Percentiles rank a stretch among this genome's conserved stretches.
These are phyloP conservation scores for Megathymus violae DNA, from an alignment of 1,140 invertebrate species.

Conservation along the genomic window DNA sequence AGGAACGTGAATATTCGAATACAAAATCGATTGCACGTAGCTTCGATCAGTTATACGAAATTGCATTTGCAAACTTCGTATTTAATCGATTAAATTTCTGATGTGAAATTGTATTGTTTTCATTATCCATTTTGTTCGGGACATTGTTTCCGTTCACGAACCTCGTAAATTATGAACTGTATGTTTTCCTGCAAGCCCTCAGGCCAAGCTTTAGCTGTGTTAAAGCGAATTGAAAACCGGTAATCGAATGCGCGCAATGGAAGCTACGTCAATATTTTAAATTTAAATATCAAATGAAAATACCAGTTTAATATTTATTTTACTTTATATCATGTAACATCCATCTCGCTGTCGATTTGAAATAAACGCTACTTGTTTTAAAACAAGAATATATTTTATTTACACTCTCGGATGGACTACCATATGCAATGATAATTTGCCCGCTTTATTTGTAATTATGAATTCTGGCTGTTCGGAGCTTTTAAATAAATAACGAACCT, in stretches of 20 bases:
- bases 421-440: slow-evolving; percentile 27
- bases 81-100: slow-evolving; percentile 75
- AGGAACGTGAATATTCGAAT: slow-evolving; percentile 25
- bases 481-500: slow-evolving; percentile 37
- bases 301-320: slow-evolving; percentile 68
- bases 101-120: slow-evolving; percentile 79
- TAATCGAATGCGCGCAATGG: slow-evolving; percentile 79
- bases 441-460: slow-evolving; percentile 33
- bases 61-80: slow-evolving; percentile 62
- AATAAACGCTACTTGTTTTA: slow-evolving; percentile 57
- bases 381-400: slow-evolving; percentile 57
- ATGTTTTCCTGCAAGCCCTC: slow-evolving; percentile 73
- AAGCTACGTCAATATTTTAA: slow-evolving; percentile 80
- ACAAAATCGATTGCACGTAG: slow-evolving; percentile 34
- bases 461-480: slow-evolving; percentile 31
- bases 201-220: slow-evolving; percentile 69
- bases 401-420: slow-evolving; percentile 32
- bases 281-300: slow-evolving; percentile 77
- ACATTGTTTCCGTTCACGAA: slow-evolving; percentile 75
- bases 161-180: slow-evolving; percentile 80
- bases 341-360: slow-evolving; percentile 59
- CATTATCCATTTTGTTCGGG: slow-evolving; percentile 77
- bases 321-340: slow-evolving; percentile 56
- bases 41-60: slow-evolving; percentile 49
- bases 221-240: slow-evolving; percentile 81